Percentiles rank a stretch among this genome's conserved stretches.
Conservation (phyloP, 1,140 invertebrate genomes). For the Planococcus citri region DNA sequence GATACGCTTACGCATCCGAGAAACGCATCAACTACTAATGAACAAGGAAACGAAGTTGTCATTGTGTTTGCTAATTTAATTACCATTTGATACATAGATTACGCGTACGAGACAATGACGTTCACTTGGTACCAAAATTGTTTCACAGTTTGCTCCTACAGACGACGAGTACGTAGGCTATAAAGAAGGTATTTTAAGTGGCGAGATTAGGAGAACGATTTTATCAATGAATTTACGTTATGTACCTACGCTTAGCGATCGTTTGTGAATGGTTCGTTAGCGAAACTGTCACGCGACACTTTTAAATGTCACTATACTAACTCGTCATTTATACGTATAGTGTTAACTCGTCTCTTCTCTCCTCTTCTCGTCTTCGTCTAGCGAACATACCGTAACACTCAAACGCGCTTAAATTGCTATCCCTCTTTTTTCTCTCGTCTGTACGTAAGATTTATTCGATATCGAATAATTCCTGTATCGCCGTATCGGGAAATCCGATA, state of each 20-base stretch:
- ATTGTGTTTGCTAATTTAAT: neutral
- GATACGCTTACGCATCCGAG: neutral
- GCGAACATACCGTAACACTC: no score
- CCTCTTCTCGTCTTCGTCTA: no score
- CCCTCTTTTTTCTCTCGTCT: no score
- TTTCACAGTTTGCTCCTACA: no score
- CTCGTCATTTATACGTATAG: neutral
- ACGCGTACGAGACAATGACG: neutral
- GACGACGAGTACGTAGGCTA: no score
- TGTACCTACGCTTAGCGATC: neutral
- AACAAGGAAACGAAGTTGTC: slow-evolving; percentile 2
- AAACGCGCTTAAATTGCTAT: no score
- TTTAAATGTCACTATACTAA: neutral
- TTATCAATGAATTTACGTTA: slow-evolving; percentile 2
- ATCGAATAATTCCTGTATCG: no score
- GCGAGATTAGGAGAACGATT: neutral
- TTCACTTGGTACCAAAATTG: no score
- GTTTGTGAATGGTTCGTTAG: neutral
- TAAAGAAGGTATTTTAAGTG: neutral
- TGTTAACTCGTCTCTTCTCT: no score
- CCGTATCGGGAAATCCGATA: neutral
- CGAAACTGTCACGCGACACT: neutral
- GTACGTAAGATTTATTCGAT: no score
- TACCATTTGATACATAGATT: neutral
- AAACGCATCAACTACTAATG: slow-evolving; percentile 2